Evolutionary conservation across 1,140 invertebrate species (phyloP).

Genomic region (Aculops lycopersici): DNA sequence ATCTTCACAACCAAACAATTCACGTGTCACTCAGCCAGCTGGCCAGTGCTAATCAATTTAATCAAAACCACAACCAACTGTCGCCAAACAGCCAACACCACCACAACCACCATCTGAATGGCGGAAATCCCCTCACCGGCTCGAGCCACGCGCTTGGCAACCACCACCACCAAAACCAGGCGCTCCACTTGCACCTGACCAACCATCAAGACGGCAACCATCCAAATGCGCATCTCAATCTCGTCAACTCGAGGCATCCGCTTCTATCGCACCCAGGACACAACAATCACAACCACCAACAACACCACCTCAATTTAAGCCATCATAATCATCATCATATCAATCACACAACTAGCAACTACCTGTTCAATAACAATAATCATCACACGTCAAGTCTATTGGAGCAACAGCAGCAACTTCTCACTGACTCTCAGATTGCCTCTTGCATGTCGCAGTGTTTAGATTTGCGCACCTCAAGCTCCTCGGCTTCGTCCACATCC

Average conservation of each 20-base stretch:
- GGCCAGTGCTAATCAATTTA: no score
- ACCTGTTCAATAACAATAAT: background rate
- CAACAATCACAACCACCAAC: background rate
- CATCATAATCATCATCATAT: background rate
- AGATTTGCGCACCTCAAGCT: background rate
- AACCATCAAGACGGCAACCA: background rate
- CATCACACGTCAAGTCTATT: background rate
- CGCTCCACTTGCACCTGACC: background rate
- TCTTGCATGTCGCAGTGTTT: background rate
- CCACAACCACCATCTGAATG: no score
- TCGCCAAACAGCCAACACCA: no score
- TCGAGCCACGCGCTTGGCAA: no score
- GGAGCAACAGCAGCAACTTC: background rate
- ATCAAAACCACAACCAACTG: no score
- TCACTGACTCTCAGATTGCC: background rate
- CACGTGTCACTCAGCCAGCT: no score
- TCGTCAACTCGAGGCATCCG: constrained; percentile 1
- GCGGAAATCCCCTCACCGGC: no score
- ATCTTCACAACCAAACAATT: no score
- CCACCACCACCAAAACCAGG: constrained; percentile 2
- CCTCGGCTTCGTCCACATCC: background rate
- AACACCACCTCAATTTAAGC: background rate
- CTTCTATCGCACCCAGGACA: background rate
- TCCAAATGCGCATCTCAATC: background rate
- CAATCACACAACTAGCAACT: background rate